Base-by-base conservation (phyloP, 2,888 invertebrate species). In the Apamea anceps region DNA sequence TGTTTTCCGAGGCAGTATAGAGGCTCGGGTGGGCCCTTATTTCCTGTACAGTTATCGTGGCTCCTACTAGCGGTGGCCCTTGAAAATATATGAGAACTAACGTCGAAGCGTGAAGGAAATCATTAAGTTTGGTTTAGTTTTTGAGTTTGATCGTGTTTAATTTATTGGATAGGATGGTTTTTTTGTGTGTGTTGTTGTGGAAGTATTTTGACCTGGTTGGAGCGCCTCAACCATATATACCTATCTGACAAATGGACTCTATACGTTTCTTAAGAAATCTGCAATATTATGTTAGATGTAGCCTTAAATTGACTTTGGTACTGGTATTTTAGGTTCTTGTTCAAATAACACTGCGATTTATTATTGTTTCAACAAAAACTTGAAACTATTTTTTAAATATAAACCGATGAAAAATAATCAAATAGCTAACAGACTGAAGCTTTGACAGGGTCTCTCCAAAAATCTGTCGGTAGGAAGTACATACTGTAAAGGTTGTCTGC, bases 1-100 rank as follows among this genome's bases (percentile, higher is more conserved):
- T 96, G 96, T 96, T 95, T 94, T 94, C 92, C 92, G 93, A 91
- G 94, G 94, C 94, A 91, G 93, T 95, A 95, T 95, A 94, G 93
- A 84, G 93, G 94, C 96, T 93, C 93, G 85, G 91, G 94, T 94
- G 95, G 91, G 92, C 93, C 94, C 95, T 95, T 96, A 96, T 95
- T 95, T 96, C 95, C 95, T 94, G 91, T 91, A 90, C 90, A 84
- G 90, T 91, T 91, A 90, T 90, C 91, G 91, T 82, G 82, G 88
- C 77, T 89, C 90, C 86, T 94, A 94, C 94, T 73, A 90, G 1
- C 1, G 32, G 21, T 25, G 28, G 0, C 7, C 18, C 15, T 67
- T 74, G 79, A 54, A 51, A 72, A 57, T 18, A 54, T 45, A 10
- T 6, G 60, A 28, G 6, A 7, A 42, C 13, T 13, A n/a, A 32